Evolutionary conservation across 2,888 invertebrate genomes (phyloP).

Genomic region (Dryococelus australis): DNA sequence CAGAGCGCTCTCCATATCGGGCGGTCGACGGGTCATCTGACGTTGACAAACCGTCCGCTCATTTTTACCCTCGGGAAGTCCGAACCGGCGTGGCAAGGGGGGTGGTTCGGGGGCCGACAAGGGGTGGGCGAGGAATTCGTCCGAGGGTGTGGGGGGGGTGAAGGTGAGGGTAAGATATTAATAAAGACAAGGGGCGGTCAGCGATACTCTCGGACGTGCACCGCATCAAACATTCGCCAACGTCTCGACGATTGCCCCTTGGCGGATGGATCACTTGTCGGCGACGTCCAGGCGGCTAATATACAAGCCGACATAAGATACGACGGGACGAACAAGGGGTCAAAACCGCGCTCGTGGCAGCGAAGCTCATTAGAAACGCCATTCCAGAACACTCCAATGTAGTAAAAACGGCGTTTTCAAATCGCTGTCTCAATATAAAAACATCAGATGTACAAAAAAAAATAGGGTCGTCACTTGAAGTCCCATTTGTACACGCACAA

Average conservation of each 20-base stretch:
- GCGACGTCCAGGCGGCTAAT: no score
- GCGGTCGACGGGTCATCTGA: not conserved
- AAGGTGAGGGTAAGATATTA: not conserved
- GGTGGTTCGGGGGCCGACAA: not conserved
- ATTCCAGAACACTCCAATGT: no score
- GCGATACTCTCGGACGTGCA: not conserved
- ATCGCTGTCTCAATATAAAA: no score
- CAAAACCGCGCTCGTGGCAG: no score
- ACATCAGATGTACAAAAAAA: no score
- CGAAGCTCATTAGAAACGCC: no score
- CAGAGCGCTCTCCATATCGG: not conserved
- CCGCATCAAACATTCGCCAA: not conserved
- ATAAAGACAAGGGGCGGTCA: conserved; percentile 5
- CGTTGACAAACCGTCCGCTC: not conserved
- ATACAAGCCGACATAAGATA: no score
- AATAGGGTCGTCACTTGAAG: no score
- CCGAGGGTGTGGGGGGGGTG: not conserved
- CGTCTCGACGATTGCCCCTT: not conserved
- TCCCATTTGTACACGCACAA: no score
- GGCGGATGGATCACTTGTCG: no score
- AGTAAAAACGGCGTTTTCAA: no score
- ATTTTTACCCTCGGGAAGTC: not conserved
- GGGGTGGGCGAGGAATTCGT: not conserved
- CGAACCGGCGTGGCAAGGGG: not conserved
- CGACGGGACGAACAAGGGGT: no score